These are phyloP conservation scores for Misgurnus anguillicaudatus DNA, from an alignment of 2,113 vertebrate genomes.

Conservation along the genomic window DNA sequence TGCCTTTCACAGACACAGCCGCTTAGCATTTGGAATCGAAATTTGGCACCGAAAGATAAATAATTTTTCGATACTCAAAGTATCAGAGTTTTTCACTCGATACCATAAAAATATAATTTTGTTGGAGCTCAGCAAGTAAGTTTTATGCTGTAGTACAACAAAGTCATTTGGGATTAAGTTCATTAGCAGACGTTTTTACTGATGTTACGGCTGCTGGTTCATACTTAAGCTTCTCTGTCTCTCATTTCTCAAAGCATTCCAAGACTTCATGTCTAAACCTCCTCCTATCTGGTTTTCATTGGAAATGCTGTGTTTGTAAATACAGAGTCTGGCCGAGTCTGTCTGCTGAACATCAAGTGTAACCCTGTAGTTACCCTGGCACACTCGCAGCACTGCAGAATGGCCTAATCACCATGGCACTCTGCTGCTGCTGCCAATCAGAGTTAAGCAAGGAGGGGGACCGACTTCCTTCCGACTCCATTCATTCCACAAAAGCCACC, in stretches of 20 bases:
- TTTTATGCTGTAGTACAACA: not conserved
- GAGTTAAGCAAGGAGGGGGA: constrained; percentile 51
- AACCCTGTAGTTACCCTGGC: constrained; percentile 62
- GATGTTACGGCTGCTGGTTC: not conserved
- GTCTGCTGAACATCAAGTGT: constrained; percentile 50
- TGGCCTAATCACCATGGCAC: constrained; percentile 67
- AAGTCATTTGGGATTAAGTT: no score
- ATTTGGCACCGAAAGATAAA: no score
- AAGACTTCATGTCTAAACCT: not conserved
- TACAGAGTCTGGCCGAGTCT: constrained; percentile 30
- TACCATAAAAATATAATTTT: no score
- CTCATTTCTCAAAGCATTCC: not conserved
- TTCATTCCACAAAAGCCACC: constrained; percentile 74
- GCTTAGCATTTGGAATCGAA: no score
- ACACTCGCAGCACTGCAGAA: constrained; percentile 56
- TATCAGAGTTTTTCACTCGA: no score
- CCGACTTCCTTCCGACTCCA: constrained; percentile 77
- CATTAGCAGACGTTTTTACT: not conserved
- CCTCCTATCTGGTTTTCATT: not conserved
- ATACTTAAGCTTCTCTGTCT: not conserved
- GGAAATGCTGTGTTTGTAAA: constrained; percentile 45
- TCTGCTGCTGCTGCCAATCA: constrained; percentile 73
- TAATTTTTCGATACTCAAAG: no score
- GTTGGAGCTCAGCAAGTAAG: not conserved
- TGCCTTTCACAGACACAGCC: no score